A percentile compares a stretch with the other conserved stretches of the same genome.
Evolutionary conservation across 2,797 vertebrate species (phyloP).

Genomic region (Amazona finschi): DNA sequence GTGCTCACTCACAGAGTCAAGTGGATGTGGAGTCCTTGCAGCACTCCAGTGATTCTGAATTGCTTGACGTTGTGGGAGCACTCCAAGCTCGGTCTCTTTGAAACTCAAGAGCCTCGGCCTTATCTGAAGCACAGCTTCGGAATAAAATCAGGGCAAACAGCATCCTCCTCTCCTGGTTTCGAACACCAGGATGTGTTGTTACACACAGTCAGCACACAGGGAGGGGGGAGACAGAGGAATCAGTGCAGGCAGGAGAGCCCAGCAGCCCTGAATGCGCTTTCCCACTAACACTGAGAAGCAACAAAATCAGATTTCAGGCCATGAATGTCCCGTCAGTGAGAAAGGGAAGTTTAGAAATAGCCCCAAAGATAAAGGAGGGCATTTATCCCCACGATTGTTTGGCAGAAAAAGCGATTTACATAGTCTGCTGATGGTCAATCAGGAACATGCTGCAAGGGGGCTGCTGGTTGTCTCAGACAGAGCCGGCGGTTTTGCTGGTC

Average conservation of each 20-base stretch:
- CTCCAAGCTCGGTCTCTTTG: constrained; percentile 32
- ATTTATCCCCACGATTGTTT: constrained; percentile 58
- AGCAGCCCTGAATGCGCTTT: neutral
- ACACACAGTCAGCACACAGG: neutral
- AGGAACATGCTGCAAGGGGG: constrained; percentile 37
- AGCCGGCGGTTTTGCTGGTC: constrained; percentile 59
- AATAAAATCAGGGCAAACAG: neutral
- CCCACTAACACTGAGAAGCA: constrained; percentile 21
- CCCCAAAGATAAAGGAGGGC: constrained; percentile 41
- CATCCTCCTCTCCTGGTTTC: neutral
- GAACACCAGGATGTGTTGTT: neutral
- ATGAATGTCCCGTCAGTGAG: constrained; percentile 20
- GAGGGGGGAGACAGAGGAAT: neutral
- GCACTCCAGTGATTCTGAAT: constrained; percentile 62
- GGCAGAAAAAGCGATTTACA: constrained; percentile 60
- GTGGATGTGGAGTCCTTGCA: constrained; percentile 14
- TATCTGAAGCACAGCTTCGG: constrained; percentile 48
- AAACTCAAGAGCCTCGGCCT: neutral
- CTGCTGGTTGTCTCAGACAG: constrained; percentile 45
- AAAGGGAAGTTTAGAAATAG: constrained; percentile 44
- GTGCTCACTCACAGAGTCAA: constrained; percentile 29
- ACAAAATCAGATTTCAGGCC: constrained; percentile 28
- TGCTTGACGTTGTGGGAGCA: constrained; percentile 37
- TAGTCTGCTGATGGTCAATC: constrained; percentile 47
- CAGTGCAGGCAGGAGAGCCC: neutral